These are phyloP conservation scores for Ailurus styani DNA, from an alignment of 2,113 vertebrate genomes.

Conservation along the genomic window DNA sequence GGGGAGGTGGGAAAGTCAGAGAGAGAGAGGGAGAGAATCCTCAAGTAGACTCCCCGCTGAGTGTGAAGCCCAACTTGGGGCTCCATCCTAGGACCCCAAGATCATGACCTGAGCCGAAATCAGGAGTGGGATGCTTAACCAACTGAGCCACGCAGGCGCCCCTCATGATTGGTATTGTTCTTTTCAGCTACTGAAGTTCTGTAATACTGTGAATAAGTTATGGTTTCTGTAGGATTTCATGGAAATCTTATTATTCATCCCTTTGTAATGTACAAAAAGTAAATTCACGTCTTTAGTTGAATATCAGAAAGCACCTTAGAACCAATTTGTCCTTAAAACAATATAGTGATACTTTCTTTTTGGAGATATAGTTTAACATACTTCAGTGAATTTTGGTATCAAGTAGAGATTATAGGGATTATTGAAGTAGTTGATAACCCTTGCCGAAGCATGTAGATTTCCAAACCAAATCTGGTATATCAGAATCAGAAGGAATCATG, in stretches of 20 bases:
- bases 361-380: not conserved
- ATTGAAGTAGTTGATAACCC: not conserved
- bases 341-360: not conserved
- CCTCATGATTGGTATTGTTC: not conserved
- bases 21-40: no score
- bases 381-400: not conserved
- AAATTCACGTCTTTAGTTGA: not conserved
- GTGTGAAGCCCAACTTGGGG: no score
- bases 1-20: no score
- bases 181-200: not conserved
- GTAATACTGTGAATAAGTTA: not conserved
- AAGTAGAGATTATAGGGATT: not conserved
- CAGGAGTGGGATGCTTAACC: no score
- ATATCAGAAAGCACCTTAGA: not conserved
- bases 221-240: not conserved
- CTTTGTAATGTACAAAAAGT: not conserved
- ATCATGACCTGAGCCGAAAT: no score
- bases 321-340: not conserved
- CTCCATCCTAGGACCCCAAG: no score
- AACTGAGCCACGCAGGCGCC: no score
- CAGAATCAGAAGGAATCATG: conserved; percentile 8
- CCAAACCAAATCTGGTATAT: not conserved
- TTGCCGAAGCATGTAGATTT: not conserved
- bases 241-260: not conserved
- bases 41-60: no score